A percentile compares a stretch with the other conserved stretches of the same genome.
Conservation (phyloP, 2,113 vertebrate species). For the Phyllostomus hastatus region DNA sequence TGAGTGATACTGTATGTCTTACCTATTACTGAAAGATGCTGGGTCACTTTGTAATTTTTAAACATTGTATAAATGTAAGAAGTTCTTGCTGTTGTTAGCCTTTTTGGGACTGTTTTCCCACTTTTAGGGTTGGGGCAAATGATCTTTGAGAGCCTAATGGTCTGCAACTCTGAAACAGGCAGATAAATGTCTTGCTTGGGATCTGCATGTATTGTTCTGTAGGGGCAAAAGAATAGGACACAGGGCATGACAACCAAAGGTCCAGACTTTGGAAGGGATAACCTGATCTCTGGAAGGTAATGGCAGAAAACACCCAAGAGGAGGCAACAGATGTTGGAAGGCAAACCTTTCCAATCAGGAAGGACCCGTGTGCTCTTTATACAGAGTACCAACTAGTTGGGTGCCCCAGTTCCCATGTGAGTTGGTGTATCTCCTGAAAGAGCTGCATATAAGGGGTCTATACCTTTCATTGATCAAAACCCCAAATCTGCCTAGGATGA, state of each 20-base stretch:
- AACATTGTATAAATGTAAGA: neutral
- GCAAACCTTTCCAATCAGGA: neutral
- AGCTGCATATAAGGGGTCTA: neutral
- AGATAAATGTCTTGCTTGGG: neutral
- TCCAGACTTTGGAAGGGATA: neutral
- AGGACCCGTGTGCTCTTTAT: neutral
- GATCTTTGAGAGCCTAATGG: neutral
- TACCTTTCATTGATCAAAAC: neutral
- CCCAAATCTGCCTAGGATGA: neutral
- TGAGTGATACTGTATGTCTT: neutral
- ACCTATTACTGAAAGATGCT: neutral
- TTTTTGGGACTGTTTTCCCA: neutral
- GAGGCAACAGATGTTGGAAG: neutral
- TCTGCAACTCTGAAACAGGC: neutral
- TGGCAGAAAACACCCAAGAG: neutral
- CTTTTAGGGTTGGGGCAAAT: neutral
- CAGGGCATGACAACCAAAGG: neutral
- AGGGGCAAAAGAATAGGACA: neutral
- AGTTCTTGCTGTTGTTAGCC: neutral
- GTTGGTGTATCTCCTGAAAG: neutral
- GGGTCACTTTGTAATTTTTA: neutral
- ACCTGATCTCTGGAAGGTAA: neutral
- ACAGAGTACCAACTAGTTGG: neutral
- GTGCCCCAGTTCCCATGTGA: neutral
- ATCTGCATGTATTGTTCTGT: neutral